Evolutionary conservation across 2,888 invertebrate species (phyloP).

Genomic region (Heteropelma amictum): DNA sequence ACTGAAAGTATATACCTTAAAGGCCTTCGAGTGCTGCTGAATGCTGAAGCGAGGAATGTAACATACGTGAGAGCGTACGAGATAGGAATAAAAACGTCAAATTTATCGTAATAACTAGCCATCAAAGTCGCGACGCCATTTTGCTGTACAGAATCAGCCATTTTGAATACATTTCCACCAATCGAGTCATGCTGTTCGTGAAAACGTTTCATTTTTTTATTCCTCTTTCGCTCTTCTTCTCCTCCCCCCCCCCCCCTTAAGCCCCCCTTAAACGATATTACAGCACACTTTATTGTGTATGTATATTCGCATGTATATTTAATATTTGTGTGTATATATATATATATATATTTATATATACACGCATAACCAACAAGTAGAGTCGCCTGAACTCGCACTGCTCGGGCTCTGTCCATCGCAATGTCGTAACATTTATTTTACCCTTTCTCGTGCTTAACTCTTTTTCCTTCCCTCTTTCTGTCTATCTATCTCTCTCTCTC

Average conservation of each 20-base stretch:
- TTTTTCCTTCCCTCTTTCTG: background rate
- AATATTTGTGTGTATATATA: background rate
- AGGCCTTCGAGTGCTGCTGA: background rate
- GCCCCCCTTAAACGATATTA: slow-evolving; percentile 26
- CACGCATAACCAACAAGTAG: slow-evolving; percentile 12
- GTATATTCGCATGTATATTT: background rate
- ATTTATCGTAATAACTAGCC: slow-evolving; percentile 66
- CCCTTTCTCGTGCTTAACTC: slow-evolving; percentile 71
- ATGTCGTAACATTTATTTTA: slow-evolving; percentile 75
- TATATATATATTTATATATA: background rate
- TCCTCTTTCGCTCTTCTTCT: slow-evolving; percentile 28
- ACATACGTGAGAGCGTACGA: slow-evolving; percentile 35
- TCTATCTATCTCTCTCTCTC: slow-evolving; percentile 27
- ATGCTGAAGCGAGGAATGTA: background rate
- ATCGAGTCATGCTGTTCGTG: slow-evolving; percentile 63
- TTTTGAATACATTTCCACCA: slow-evolving; percentile 77
- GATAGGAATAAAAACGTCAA: slow-evolving; percentile 70
- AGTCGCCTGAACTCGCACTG: slow-evolving; percentile 37
- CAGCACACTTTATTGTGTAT: slow-evolving; percentile 25
- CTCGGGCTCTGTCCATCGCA: slow-evolving; percentile 69
- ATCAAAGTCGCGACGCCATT: slow-evolving; percentile 73
- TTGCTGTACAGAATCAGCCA: slow-evolving; percentile 71
- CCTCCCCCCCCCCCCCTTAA: background rate
- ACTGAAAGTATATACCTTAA: too few relatives aligned
- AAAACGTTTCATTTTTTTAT: slow-evolving; percentile 40